phyloP scores from a whole-genome alignment of 2,113 vertebrate species.

The Neopipo cinnamomea region DNA sequence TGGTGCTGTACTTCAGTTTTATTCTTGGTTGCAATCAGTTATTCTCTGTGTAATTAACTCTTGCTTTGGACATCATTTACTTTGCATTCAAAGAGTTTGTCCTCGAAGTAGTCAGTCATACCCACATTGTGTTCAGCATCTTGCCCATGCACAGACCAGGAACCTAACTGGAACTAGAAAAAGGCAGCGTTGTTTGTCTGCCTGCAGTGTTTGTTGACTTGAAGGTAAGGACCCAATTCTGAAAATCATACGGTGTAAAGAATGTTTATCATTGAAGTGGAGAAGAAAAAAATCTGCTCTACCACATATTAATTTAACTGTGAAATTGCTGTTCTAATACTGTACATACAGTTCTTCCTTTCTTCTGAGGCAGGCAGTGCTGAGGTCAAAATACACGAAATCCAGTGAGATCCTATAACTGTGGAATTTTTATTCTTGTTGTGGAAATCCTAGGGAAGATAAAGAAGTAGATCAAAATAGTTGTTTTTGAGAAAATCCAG shows the following conservation, averaged over 20 bases:
- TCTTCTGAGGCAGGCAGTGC: neutral
- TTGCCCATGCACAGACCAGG: rapidly evolving
- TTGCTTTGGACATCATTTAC: neutral
- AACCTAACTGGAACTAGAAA: neutral
- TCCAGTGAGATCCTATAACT: neutral
- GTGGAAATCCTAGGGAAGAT: neutral
- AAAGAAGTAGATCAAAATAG: neutral
- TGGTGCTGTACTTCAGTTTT: neutral
- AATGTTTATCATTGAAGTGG: neutral
- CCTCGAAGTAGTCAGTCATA: neutral
- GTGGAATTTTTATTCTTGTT: neutral
- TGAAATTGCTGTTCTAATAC: neutral
- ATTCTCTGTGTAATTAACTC: neutral
- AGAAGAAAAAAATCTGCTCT: neutral
- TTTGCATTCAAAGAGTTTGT: neutral
- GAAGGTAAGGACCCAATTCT: neutral
- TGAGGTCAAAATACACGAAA: neutral
- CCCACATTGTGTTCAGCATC: neutral
- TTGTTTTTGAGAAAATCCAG: neutral
- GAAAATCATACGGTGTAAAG: neutral
- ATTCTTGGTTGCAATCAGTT: neutral
- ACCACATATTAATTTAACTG: neutral
- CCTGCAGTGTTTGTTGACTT: neutral
- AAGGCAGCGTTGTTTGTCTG: neutral
- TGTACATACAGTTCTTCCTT: neutral